A percentile compares a stretch with the other conserved stretches of the same genome.
phyloP scores from a whole-genome alignment of 2,888 invertebrate genomes.

The Dendrolimus houi region DNA sequence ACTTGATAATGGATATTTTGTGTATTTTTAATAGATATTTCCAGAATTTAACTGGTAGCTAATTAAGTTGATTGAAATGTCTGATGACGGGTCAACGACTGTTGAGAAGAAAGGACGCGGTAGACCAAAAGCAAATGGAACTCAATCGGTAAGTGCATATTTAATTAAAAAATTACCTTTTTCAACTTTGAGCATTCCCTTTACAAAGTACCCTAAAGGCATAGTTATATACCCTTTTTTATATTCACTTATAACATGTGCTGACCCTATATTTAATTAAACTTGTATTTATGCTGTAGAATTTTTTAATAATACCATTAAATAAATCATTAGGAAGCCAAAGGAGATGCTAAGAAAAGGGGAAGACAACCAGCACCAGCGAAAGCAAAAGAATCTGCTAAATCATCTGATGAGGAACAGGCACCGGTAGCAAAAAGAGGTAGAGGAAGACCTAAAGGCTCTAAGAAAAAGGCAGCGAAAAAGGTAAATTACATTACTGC shows the following conservation, averaged over 20 bases:
- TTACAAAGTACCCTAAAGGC: not conserved
- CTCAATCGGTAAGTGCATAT: slow-evolving; percentile 45
- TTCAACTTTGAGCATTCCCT: not conserved
- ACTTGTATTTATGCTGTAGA: too few species aligned
- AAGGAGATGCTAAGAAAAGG: slow-evolving; percentile 66
- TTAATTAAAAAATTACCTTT: not conserved
- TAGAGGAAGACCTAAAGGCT: slow-evolving; percentile 73
- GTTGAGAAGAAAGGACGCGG: slow-evolving; percentile 74
- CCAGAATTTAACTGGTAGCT: slow-evolving; percentile 34
- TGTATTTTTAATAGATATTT: slow-evolving; percentile 12
- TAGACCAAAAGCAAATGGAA: slow-evolving; percentile 70
- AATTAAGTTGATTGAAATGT: slow-evolving; percentile 46
- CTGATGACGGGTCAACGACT: slow-evolving; percentile 70
- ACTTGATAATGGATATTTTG: too few species aligned
- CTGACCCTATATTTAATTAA: too few species aligned
- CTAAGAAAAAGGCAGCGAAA: slow-evolving; percentile 71
- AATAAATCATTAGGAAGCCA: slow-evolving; percentile 46
- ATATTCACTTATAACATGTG: too few species aligned
- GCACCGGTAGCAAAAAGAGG: slow-evolving; percentile 73
- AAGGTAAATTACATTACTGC: slow-evolving; percentile 38
- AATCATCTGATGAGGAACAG: slow-evolving; percentile 71
- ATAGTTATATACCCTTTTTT: too few species aligned
- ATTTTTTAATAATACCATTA: too few species aligned
- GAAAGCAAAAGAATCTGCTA: slow-evolving; percentile 71
- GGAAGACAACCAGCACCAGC: slow-evolving; percentile 58